Evolutionary conservation across 2,797 vertebrate species (phyloP).

Genomic region (Lagodon rhomboides): DNA sequence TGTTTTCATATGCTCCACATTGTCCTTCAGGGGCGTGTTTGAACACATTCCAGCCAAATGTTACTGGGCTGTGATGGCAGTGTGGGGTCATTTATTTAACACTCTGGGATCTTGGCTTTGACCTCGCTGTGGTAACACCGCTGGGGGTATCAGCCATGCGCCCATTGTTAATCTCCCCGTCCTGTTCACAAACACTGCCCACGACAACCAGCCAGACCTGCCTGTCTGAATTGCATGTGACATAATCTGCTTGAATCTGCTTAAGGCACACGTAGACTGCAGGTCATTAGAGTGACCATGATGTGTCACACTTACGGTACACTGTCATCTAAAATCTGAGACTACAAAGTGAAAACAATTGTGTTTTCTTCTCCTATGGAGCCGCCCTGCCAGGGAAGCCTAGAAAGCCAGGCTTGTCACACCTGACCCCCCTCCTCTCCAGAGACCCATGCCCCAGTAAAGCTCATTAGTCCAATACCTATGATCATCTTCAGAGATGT

Average conservation of each 20-base stretch:
- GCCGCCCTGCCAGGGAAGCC: slow-evolving; percentile 71
- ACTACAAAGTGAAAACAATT: slow-evolving; percentile 80
- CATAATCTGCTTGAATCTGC: slow-evolving; percentile 87
- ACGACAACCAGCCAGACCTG: slow-evolving; percentile 78
- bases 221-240: slow-evolving; percentile 84
- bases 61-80: slow-evolving; percentile 63
- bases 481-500: slow-evolving; percentile 86
- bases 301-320: slow-evolving; percentile 79
- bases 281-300: slow-evolving; percentile 82
- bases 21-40: slow-evolving; percentile 62
- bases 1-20: slow-evolving; percentile 56
- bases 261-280: slow-evolving; percentile 83
- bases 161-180: slow-evolving; percentile 80
- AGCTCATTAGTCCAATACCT: slow-evolving; percentile 88
- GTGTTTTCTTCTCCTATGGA: slow-evolving; percentile 78
- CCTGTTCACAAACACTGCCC: slow-evolving; percentile 82
- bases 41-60: slow-evolving; percentile 79
- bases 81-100: slow-evolving; percentile 83
- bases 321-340: slow-evolving; percentile 78
- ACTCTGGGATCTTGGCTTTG: slow-evolving; percentile 81
- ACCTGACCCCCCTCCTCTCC: slow-evolving; percentile 75
- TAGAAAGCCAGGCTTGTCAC: slow-evolving; percentile 75
- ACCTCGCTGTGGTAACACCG: slow-evolving; percentile 77
- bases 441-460: slow-evolving; percentile 83
- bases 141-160: slow-evolving; percentile 80